These are phyloP conservation scores for Lutjanus erythropterus DNA, from an alignment of 2,113 vertebrate genomes.

Conservation along the genomic window DNA sequence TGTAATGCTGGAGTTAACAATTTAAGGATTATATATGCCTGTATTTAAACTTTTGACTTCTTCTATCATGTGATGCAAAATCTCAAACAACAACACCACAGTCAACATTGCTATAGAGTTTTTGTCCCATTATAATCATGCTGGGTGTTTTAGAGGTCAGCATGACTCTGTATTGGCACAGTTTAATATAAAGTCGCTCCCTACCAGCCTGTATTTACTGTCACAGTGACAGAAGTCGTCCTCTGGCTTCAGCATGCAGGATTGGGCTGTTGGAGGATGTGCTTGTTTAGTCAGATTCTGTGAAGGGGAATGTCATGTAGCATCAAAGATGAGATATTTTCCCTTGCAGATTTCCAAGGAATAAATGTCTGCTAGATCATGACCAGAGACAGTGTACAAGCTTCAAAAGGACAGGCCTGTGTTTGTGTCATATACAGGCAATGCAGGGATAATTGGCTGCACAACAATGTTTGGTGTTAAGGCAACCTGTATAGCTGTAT, in stretches of 20 bases:
- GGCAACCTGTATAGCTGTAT: constrained; percentile 37
- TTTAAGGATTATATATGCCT: neutral
- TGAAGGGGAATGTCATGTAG: constrained; percentile 74
- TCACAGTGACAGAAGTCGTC: constrained; percentile 66
- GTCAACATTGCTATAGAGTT: neutral
- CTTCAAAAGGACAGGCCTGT: constrained; percentile 67
- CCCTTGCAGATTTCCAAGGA: constrained; percentile 66
- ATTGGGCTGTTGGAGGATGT: constrained; percentile 39
- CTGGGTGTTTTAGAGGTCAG: constrained; percentile 27
- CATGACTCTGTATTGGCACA: constrained; percentile 13
- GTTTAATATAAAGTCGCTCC: constrained; percentile 19
- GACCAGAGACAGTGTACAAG: constrained; percentile 71
- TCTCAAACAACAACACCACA: neutral
- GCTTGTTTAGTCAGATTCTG: constrained; percentile 71
- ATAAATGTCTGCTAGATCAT: constrained; percentile 75
- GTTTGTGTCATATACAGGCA: constrained; percentile 56
- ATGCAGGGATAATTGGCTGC: constrained; percentile 67
- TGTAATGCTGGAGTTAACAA: neutral
- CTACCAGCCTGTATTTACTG: constrained; percentile 49
- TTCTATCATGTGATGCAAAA: neutral
- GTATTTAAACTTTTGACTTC: neutral
- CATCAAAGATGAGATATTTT: constrained; percentile 73
- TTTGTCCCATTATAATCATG: neutral
- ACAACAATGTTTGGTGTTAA: constrained; percentile 52
- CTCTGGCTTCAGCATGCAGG: constrained; percentile 47